Base-by-base conservation (phyloP, 2,888 invertebrate genomes). In the Listrodromus nycthemerus region DNA sequence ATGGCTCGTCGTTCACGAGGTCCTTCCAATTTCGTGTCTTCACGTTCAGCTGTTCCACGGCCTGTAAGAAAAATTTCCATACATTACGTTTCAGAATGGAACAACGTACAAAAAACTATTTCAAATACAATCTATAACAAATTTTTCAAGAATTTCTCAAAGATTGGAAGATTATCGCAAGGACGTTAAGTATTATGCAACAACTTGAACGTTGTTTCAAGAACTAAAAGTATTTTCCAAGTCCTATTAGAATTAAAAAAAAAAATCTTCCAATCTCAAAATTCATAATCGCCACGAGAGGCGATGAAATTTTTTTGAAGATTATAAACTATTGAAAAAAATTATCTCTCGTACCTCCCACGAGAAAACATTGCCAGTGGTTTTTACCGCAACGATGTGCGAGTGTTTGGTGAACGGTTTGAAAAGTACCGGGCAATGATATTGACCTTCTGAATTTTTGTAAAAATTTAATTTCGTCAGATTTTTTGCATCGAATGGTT, bases 1-100 rank as follows among this genome's bases (percentile, higher is more conserved):
- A 99, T 0, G 98, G 96, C 86, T 96, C 96, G 92, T 99, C 99
- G 86, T 96, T 97, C 13, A 99, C 94, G 50, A 99, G 95, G 94
- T 99, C 99, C 91, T 97, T 98, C 96, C 97, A 98, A 91, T 98
- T 98, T 89, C 97, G 97, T 1, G 97, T 96, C 94, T 99, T 99
- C 73, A 99, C 96, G 92, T 99, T 99, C 52, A 99, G 95, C 90
- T 99, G 98, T 89, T 99, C 98, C 55, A 99, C 95, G 0, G 99
- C 99, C 95, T 93, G 37, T 52, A 78, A 85, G 67, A 66, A 61
- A 73, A n/a, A 84, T 33, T 10, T 74, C 48, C 21, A 30, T 55
- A n/a, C n/a, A 19, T 41, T 48, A 67, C 45, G 19, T 37, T 19
- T 19, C 45, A 19, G 24, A 61, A n/a, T 6, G 5, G 10, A 7